These are phyloP conservation scores for Brachyptera putata DNA, from an alignment of 2,888 invertebrate genomes.

Conservation along the genomic window DNA sequence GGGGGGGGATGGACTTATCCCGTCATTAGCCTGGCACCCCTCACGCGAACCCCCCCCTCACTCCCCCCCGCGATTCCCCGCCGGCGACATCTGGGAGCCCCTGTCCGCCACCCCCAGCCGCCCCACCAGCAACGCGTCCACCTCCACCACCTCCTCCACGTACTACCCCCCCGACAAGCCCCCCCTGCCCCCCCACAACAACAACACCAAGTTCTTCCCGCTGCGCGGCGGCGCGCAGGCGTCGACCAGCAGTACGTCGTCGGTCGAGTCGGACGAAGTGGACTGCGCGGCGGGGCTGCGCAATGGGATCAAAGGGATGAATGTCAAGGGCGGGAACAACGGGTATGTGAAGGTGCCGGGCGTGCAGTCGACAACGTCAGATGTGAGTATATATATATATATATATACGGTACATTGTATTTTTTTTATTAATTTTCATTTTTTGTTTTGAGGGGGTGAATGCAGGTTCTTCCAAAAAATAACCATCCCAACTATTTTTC, in stretches of 20 bases:
- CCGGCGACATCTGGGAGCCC: not conserved
- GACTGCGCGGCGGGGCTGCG: conserved; percentile 25
- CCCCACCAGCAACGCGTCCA: conserved; percentile 26
- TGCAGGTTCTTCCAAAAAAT: too few relatives aligned
- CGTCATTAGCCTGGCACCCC: too few relatives aligned
- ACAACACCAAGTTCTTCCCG: conserved; percentile 12
- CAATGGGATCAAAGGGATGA: conserved; percentile 24
- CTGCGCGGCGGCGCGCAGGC: conserved; percentile 27
- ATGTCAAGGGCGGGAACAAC: conserved; percentile 6
- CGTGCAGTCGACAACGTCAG: conserved; percentile 32
- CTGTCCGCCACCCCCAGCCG: conserved; percentile 16
- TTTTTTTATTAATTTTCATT: too few relatives aligned
- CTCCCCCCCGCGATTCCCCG: not conserved
- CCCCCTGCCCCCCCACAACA: not conserved
- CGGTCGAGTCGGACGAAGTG: conserved; percentile 23
- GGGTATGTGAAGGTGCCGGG: conserved; percentile 16
- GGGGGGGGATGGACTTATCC: too few relatives aligned
- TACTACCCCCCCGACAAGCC: not conserved
- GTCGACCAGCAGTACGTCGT: conserved; percentile 15
- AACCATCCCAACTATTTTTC: too few relatives aligned
- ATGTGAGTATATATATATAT: conserved; percentile 32
- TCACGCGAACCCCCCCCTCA: conserved; percentile 37
- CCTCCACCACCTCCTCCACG: conserved; percentile 25
- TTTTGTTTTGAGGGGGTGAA: too few relatives aligned
- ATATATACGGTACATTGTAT: too few relatives aligned